phyloP scores from a whole-genome alignment of 2,797 vertebrate genomes.

The Melanotaenia trifasciata region DNA sequence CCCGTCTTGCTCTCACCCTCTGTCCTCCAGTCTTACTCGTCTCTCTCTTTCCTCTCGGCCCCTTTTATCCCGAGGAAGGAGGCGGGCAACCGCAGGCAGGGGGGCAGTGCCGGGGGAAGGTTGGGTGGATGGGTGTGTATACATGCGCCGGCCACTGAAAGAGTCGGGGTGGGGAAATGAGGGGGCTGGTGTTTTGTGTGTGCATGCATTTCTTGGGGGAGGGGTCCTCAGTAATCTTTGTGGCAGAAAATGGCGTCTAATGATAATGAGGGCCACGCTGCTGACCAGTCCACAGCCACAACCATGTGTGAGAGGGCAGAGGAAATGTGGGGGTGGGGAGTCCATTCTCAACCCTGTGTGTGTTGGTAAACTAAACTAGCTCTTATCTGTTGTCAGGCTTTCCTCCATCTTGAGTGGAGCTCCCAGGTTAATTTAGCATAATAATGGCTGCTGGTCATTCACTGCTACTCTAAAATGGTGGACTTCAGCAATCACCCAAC shows the following conservation, averaged over 20 bases:
- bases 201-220: constrained; percentile 55
- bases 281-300: constrained; percentile 70
- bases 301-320: constrained; percentile 33
- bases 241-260: constrained; percentile 83
- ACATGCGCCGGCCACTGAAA: constrained; percentile 46
- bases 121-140: constrained; percentile 43
- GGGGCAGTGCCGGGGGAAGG: constrained; percentile 73
- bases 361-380: constrained; percentile 77
- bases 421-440: constrained; percentile 83
- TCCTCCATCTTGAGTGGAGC: constrained; percentile 82
- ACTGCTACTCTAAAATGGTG: constrained; percentile 79
- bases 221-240: constrained; percentile 71
- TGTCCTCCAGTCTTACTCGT: constrained; percentile 15
- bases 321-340: constrained; percentile 60
- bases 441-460: constrained; percentile 78
- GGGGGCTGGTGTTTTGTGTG: constrained; percentile 33
- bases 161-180: constrained; percentile 40
- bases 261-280: constrained; percentile 79
- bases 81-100: constrained; percentile 69
- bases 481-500: constrained; percentile 62
- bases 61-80: constrained; percentile 78
- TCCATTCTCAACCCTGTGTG: constrained; percentile 42
- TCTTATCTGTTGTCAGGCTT: constrained; percentile 76
- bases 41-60: constrained; percentile 44
- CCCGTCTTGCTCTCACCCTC: constrained; percentile 25